Conservation (phyloP, 2,113 vertebrate genomes). For the Caranx melampygus region DNA sequence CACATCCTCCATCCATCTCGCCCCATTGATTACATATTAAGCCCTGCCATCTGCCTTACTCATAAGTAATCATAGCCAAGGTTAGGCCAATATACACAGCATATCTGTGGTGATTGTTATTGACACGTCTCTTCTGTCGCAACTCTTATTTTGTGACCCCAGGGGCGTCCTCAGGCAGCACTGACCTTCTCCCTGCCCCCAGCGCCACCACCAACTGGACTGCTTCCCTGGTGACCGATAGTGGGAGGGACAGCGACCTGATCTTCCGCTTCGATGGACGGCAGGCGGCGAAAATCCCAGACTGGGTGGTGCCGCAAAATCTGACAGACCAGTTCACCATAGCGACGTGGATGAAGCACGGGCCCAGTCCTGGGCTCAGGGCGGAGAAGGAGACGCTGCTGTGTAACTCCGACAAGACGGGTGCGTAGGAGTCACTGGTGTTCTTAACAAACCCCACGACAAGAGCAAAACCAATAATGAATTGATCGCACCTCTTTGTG, state of each 20-base stretch:
- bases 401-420: slow-evolving; percentile 98
- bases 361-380: slow-evolving; percentile 92
- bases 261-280: slow-evolving; percentile 96
- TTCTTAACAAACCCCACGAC: neutral
- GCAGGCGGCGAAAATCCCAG: slow-evolving; percentile 95
- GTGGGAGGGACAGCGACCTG: slow-evolving; percentile 87
- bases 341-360: slow-evolving; percentile 97
- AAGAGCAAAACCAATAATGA: too few species aligned
- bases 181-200: slow-evolving; percentile 93
- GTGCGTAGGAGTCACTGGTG: slow-evolving; percentile 77
- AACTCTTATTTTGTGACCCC: slow-evolving; percentile 47
- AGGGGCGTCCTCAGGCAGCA: slow-evolving; percentile 96
- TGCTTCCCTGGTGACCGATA: slow-evolving; percentile 89
- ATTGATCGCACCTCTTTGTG: neutral
- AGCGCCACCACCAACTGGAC: slow-evolving; percentile 93
- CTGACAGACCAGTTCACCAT: slow-evolving; percentile 98
- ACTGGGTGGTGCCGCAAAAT: slow-evolving; percentile 94
- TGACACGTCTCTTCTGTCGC: slow-evolving; percentile 60
- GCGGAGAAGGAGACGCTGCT: slow-evolving; percentile 98
- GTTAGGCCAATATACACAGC: slow-evolving; percentile 56
- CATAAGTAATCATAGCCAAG: slow-evolving; percentile 75
- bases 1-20: slow-evolving; percentile 62
- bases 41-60: slow-evolving; percentile 65
- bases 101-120: slow-evolving; percentile 57
- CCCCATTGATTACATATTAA: slow-evolving; percentile 76